A percentile compares a stretch with the other conserved stretches of the same genome.
Evolutionary conservation across 2,888 invertebrate species (phyloP).

Genomic region (Trichopria drosophilae): DNA sequence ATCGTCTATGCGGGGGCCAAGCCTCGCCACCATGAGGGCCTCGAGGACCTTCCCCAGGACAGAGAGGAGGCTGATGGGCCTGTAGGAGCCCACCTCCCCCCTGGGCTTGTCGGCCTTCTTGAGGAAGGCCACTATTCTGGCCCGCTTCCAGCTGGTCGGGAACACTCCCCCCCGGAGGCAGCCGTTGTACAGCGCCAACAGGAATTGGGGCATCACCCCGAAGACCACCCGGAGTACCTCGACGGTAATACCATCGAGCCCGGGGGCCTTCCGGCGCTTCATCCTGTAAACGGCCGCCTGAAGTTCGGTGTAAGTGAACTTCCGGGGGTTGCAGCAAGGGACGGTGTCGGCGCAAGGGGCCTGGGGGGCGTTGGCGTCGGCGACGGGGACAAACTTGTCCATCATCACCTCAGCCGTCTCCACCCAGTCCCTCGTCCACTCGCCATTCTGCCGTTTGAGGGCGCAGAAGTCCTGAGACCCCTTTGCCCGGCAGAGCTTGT

Average conservation of each 20-base stretch:
- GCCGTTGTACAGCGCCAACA: conserved; percentile 24
- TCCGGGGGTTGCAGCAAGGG: neutral
- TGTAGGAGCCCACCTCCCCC: conserved; percentile 22
- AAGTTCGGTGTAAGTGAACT: neutral
- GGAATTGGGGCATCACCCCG: too few relatives aligned
- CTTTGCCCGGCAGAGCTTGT: neutral
- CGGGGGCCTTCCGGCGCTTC: neutral
- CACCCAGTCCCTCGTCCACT: neutral
- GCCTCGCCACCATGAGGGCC: conserved; percentile 15
- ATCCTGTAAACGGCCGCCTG: neutral
- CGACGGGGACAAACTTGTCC: neutral
- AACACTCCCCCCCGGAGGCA: conserved; percentile 31
- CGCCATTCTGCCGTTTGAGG: neutral
- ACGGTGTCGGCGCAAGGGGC: neutral
- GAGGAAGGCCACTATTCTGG: conserved; percentile 1
- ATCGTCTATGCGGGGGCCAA: neutral
- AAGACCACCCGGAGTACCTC: neutral
- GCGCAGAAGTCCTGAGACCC: neutral
- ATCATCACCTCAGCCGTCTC: neutral
- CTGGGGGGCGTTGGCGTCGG: neutral
- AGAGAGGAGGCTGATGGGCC: conserved; percentile 23
- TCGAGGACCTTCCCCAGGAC: conserved; percentile 30
- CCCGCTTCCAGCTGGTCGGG: conserved; percentile 30
- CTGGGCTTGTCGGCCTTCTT: conserved; percentile 24
- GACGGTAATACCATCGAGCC: neutral